A percentile compares a stretch with the other conserved stretches of the same genome.
Evolutionary conservation across 2,113 vertebrate species (phyloP).

Genomic region (Pterocles burchelli): DNA sequence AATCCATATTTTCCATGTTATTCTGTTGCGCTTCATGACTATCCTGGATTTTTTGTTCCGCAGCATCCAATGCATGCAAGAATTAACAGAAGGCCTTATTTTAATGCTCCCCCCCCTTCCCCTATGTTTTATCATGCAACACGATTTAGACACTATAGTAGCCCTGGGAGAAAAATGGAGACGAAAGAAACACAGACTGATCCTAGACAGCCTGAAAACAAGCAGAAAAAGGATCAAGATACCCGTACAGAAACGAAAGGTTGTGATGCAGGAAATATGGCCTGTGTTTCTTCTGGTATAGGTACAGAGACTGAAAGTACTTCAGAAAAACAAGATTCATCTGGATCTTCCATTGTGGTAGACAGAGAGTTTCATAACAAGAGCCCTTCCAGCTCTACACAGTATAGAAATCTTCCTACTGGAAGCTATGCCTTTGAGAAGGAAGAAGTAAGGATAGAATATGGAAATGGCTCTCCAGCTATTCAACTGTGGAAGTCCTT

Average conservation of each 20-base stretch:
- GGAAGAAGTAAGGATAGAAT: conserved; percentile 64
- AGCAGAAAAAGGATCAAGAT: conserved; percentile 42
- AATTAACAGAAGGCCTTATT: conserved; percentile 56
- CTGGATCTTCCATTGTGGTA: conserved; percentile 40
- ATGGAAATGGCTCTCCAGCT: conserved; percentile 53
- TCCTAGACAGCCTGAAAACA: conserved; percentile 61
- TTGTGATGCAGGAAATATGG: conserved; percentile 1
- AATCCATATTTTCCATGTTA: conserved; percentile 60
- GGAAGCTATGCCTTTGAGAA: conserved; percentile 69
- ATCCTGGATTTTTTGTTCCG: conserved; percentile 56
- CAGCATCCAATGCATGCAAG: conserved; percentile 52
- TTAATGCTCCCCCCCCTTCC: conserved; percentile 62
- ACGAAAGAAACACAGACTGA: conserved; percentile 69
- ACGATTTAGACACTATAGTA: conserved; percentile 42
- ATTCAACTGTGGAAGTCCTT: conserved; percentile 70
- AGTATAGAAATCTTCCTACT: conserved; percentile 43
- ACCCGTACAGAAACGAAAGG: conserved; percentile 9
- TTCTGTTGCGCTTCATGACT: conserved; percentile 36
- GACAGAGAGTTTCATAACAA: conserved; percentile 61
- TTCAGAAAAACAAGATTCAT: conserved; percentile 29
- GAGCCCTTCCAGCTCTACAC: conserved; percentile 31
- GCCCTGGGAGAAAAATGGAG: conserved; percentile 54
- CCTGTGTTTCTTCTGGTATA: conserved; percentile 54
- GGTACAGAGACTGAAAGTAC: conserved; percentile 41
- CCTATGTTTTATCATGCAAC: conserved; percentile 63